A percentile compares a stretch with the other conserved stretches of the same genome.
Evolutionary conservation across 2,113 vertebrate genomes (phyloP).

Genomic region (Ciconia stormi): DNA sequence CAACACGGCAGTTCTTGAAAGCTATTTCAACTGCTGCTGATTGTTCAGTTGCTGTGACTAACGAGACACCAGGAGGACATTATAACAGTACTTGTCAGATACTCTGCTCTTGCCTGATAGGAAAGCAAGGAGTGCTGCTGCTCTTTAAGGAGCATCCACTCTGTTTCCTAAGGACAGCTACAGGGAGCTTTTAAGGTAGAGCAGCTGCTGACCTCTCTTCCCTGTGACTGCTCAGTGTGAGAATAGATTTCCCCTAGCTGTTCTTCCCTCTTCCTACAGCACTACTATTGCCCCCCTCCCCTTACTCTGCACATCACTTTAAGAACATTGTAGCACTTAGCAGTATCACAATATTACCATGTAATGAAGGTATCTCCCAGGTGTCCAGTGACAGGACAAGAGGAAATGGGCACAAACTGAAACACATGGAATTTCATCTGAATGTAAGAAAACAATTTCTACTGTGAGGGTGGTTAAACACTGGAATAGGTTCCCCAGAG

Average conservation of each 20-base stretch:
- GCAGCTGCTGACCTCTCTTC: not conserved
- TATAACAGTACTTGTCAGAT: not conserved
- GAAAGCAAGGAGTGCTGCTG: not conserved
- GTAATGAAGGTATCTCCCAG: not conserved
- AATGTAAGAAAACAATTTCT: not conserved
- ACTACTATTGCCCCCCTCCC: not conserved
- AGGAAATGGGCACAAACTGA: not conserved
- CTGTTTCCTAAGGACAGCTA: not conserved
- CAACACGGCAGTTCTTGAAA: not conserved
- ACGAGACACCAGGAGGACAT: not conserved
- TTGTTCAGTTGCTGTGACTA: not conserved
- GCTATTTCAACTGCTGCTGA: not conserved
- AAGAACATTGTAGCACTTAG: not conserved
- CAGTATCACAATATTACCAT: not conserved
- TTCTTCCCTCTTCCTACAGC: not conserved
- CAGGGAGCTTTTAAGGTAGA: not conserved
- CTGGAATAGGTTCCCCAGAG: not conserved
- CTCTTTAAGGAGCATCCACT: not conserved
- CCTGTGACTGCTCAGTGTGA: not conserved
- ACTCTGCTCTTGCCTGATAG: not conserved
- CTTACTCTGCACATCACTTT: not conserved
- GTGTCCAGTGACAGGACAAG: not conserved
- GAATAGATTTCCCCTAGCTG: not conserved
- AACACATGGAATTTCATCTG: not conserved
- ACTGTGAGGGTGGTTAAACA: not conserved